Evolutionary conservation across 2,113 vertebrate genomes (phyloP).

Genomic region (Cyanoramphus novaezelandiae): DNA sequence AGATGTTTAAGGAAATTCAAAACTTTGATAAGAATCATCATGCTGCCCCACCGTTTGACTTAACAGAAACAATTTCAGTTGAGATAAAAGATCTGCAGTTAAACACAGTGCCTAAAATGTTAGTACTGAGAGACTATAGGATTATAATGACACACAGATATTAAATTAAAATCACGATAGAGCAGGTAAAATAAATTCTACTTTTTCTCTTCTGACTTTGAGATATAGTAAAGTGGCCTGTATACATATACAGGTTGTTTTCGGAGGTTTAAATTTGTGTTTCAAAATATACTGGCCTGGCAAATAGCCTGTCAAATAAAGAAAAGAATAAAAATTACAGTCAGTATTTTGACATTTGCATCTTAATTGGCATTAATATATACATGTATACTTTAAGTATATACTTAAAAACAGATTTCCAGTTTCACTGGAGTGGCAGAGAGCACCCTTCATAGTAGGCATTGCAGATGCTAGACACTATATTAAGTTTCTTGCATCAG

Average conservation of each 20-base stretch:
- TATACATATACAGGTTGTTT: background rate
- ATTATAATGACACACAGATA: background rate
- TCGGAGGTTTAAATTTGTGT: background rate
- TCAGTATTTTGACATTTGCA: background rate
- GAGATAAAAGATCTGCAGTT: background rate
- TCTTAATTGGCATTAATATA: background rate
- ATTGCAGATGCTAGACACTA: background rate
- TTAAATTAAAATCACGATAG: background rate
- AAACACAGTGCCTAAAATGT: background rate
- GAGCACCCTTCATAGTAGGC: background rate
- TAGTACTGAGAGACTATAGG: background rate
- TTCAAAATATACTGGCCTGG: background rate
- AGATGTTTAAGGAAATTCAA: background rate
- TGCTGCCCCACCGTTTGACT: background rate
- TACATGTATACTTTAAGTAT: background rate
- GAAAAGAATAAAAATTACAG: background rate
- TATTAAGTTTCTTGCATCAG: background rate
- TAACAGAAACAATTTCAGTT: background rate
- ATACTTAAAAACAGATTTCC: background rate
- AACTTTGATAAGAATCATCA: background rate
- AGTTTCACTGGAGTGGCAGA: background rate
- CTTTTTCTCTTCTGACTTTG: background rate
- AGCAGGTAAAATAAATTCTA: background rate
- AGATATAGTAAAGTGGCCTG: background rate
- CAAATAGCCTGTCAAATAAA: background rate